phyloP scores from a whole-genome alignment of 2,888 invertebrate species.

The Pyrrhia umbra region DNA sequence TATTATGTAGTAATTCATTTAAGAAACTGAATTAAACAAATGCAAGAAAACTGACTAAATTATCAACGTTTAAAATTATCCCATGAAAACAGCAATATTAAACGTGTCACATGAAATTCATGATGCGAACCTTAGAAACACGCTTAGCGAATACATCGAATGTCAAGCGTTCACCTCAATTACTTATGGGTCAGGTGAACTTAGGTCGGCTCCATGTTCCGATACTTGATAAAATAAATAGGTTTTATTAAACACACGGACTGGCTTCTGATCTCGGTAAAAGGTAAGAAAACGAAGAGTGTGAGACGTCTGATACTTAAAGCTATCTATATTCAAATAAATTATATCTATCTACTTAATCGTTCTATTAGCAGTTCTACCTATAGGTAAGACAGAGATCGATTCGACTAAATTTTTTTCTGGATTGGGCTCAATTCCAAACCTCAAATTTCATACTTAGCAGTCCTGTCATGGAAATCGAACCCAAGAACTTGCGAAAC shows the following conservation, averaged over 20 bases:
- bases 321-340: too few relatives aligned
- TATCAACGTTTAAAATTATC: conserved; percentile 9
- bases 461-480: conserved; percentile 36
- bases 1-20: too few relatives aligned
- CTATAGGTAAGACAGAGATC: too few relatives aligned
- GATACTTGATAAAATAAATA: conserved; percentile 28
- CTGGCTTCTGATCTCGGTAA: conserved; percentile 7
- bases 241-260: conserved; percentile 25
- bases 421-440: conserved; percentile 32
- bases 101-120: conserved; percentile 20
- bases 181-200: conserved; percentile 47
- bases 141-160: conserved; percentile 31
- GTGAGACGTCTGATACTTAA: background rate
- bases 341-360: too few relatives aligned
- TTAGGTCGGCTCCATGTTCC: conserved; percentile 29
- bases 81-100: conserved; percentile 10
- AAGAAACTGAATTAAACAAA: conserved; percentile 11
- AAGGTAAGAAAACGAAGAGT: conserved; percentile 3
- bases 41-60: background rate
- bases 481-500: conserved; percentile 35
- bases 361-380: too few relatives aligned
- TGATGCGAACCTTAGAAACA: conserved; percentile 2
- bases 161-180: conserved; percentile 43
- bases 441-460: conserved; percentile 24
- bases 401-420: too few relatives aligned